Evolutionary conservation across 2,888 invertebrate genomes (phyloP), one percentile per base, ranked within the genome.

Genomic region (Helleia helle): DNA sequence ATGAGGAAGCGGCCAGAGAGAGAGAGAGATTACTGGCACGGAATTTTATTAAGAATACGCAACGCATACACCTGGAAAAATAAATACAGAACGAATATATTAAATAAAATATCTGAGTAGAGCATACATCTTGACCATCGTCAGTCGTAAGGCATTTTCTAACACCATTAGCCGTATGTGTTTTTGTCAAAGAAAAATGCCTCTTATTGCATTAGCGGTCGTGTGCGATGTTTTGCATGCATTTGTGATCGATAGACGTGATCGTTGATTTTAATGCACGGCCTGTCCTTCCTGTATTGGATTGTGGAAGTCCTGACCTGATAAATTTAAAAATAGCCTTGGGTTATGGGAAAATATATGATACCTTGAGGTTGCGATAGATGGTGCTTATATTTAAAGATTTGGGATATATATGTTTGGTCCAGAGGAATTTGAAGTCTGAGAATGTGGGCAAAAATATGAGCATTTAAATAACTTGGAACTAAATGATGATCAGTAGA

Each of bases 101-200:
- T n/a, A n/a, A n/a, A n/a, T n/a, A 12, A 25, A n/a, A 26, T 12
- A 24, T 15, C 14, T 7, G 8, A 25, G 58, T 57, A 62, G 69
- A 75, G 71, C 59, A 54, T 41, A 52, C 24, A 51, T 26, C 4
- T 14, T 8, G 42, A 6, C 38, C 37, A 27, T 42, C 30, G 39
- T 49, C 56, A 58, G 54, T 52, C 49, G 55, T 55, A 58, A 51
- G 54, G 60, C 66, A 74, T 75, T 73, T 71, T 67, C 73, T 69
- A 68, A 68, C 69, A 62, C 65, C 72, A 73, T 72, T 69, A 69
- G 58, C 51, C 63, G 60, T 56, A 52, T 51, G 55, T 51, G 68
- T 80, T 77, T 77, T 79, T 80, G 75, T 69, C 59, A 63, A 62
- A 69, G 76, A 80, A 81, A 81, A 81, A 81, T 79, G 65, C 62